These are phyloP conservation scores for Lophius piscatorius DNA, from an alignment of 2,113 vertebrate genomes.

Conservation along the genomic window DNA sequence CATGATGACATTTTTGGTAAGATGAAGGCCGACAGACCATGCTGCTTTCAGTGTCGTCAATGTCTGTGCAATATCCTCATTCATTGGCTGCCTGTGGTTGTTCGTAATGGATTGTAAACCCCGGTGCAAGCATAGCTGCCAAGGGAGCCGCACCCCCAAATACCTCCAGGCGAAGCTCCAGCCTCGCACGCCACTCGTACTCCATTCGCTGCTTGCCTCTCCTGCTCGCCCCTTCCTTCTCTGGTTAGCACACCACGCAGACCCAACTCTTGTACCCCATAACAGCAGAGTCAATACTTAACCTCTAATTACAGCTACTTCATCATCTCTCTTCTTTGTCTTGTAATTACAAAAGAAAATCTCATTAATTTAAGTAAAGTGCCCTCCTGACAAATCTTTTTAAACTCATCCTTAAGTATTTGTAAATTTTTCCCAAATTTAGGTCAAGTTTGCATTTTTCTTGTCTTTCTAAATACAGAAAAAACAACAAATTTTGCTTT, in stretches of 20 bases:
- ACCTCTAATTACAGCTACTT: not conserved
- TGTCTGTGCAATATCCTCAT: conserved; percentile 32
- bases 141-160: conserved; percentile 56
- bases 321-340: not conserved
- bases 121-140: conserved; percentile 48
- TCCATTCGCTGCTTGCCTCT: conserved; percentile 59
- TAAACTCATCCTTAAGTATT: not conserved
- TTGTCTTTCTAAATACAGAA: not conserved
- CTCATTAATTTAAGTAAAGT: conserved; percentile 1
- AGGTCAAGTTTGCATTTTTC: not conserved
- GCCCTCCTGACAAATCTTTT: not conserved
- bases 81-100: conserved; percentile 56
- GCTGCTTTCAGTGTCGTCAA: conserved; percentile 29
- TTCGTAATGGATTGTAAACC: conserved; percentile 64
- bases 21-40: conserved; percentile 9
- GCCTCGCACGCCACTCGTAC: conserved; percentile 48
- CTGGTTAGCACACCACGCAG: conserved; percentile 47
- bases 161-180: conserved; percentile 70
- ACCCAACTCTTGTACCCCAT: conserved; percentile 25
- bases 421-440: not conserved
- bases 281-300: conserved; percentile 10
- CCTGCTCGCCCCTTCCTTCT: conserved; percentile 40
- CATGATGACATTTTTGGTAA: conserved; percentile 8
- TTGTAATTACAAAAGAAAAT: not conserved
- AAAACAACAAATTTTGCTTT: too few relatives aligned